Conservation (phyloP, 2,113 vertebrate genomes). For the Bubo blakistoni region DNA sequence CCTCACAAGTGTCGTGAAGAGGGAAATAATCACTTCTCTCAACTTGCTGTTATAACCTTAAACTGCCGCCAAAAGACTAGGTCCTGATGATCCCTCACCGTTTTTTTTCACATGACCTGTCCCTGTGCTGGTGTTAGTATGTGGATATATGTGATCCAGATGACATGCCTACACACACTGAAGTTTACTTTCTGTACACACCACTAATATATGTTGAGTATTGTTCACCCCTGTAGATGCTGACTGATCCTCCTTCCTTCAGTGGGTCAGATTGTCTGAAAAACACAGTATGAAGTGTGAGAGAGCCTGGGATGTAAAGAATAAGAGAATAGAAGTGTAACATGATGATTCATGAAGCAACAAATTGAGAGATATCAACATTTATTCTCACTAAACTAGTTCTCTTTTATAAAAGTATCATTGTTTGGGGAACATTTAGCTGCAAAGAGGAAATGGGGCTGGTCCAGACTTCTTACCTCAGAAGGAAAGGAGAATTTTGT, state of each 20-base stretch:
- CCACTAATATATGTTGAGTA: neutral
- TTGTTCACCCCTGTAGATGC: neutral
- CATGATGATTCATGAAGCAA: neutral
- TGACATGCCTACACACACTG: neutral
- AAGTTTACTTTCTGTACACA: neutral
- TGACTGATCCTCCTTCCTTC: neutral
- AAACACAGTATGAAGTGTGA: neutral
- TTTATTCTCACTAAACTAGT: neutral
- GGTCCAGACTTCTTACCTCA: neutral
- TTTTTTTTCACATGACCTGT: neutral
- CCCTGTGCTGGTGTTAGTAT: neutral
- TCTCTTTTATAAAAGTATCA: neutral
- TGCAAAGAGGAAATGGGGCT: neutral
- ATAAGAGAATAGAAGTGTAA: neutral
- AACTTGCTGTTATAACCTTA: neutral
- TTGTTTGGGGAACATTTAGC: neutral
- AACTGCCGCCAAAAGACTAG: neutral
- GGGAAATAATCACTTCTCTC: neutral
- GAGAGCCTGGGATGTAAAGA: neutral
- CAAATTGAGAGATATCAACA: neutral
- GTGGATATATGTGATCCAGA: neutral
- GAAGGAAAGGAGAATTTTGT: neutral
- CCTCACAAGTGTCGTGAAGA: neutral
- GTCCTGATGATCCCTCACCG: neutral
- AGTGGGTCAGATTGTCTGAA: neutral